Evolutionary conservation across 30 jellyfish, hydroid and myxozoan genomes (phyloP).

Genomic region (Turritopsis rubra): DNA sequence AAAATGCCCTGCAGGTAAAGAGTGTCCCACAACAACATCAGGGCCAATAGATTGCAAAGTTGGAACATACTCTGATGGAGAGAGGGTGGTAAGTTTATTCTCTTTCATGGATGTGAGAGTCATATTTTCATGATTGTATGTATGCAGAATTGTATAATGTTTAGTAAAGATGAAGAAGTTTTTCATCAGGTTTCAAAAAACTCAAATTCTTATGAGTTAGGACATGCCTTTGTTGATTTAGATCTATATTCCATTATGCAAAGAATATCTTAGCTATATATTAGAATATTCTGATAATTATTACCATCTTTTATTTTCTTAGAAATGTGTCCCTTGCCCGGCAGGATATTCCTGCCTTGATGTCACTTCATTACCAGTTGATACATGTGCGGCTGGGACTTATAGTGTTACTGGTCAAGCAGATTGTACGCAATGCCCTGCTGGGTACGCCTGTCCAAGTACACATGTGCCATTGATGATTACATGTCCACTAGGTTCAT

Average conservation of each 20-base stretch:
- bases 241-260: no score
- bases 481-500: slow-evolving; percentile 73
- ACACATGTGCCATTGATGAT: slow-evolving; percentile 48
- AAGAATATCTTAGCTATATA: no score
- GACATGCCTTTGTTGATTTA: no score
- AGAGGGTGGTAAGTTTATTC: slow-evolving; percentile 67
- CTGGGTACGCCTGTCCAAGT: slow-evolving; percentile 93
- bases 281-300: no score
- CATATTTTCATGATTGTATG: no score
- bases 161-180: no score
- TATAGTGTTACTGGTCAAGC: slow-evolving; percentile 73
- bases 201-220: no score
- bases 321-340: slow-evolving; percentile 89
- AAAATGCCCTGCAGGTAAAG: slow-evolving; percentile 90
- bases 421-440: slow-evolving; percentile 75
- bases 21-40: slow-evolving; percentile 58
- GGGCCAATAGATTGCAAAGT: slow-evolving; percentile 67
- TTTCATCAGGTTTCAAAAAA: no score
- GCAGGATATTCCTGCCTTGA: slow-evolving; percentile 86
- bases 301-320: background rate
- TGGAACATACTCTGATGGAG: slow-evolving; percentile 84
- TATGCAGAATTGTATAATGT: no score
- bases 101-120: no score
- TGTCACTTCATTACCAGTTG: background rate
- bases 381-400: slow-evolving; percentile 60